Evolutionary conservation across 1,140 invertebrate genomes (phyloP), one percentile per base, ranked within the genome.

Genomic region (Drosophila triauraria): DNA sequence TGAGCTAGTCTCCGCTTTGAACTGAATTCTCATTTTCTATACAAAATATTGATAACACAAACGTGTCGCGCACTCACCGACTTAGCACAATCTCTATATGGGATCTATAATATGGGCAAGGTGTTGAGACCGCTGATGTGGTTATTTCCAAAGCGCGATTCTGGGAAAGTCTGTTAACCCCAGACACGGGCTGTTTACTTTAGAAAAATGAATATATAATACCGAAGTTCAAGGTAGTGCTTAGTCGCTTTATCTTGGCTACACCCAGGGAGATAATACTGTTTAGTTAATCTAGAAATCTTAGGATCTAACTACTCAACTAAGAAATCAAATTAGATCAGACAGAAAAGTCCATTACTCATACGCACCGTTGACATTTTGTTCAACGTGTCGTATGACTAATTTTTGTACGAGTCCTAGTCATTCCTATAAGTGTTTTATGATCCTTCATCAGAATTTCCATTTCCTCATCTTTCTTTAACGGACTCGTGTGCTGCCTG

Each of bases 1-100:
- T 78, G 56, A 76, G 47, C 50, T 77, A 51, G 54, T 60, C 23
- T 68, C 30, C 17, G 38, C 25, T 51, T 47, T 35, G 12, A 30
- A 32, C 38, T 25, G 20, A 30, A 38, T 43, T 50, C 23, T 44
- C 42, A 50, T 60, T 20, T 13, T 30, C 46, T n/a, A 30, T 30
- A 32, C 5, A 8, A 40, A 63, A 51, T 64, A 64, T 30, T 65
- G 60, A 75, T 75, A 76, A 75, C 38, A 30, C 58, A 71, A 62
- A 35, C 70, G 64, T 69, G 65, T 61, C 20, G 20, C 8, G 40
- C 44, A 60, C 30, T 46, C n/a, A 30, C 25, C 17, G 15, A 13
- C 25, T 30, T 8, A 8, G 23, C 13, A n/a, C 17, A 70, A 53
- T 53, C 40, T 48, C 9, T 42, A 27, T 25, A 17, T 25, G 17